Base-by-base conservation (phyloP, 2,888 invertebrate genomes). In the Stomorhina lunata region DNA sequence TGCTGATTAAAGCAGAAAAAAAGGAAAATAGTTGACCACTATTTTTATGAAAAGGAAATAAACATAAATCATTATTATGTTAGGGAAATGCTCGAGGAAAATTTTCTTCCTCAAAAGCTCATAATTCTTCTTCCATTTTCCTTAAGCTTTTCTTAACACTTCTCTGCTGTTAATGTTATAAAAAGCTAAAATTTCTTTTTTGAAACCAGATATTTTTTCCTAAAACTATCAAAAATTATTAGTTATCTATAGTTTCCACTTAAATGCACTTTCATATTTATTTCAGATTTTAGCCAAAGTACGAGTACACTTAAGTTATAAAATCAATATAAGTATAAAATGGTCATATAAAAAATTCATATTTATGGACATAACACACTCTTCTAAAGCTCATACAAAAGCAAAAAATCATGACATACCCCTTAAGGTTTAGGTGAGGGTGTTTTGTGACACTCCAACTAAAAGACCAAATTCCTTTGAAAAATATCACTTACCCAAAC, bases 161-260 rank as follows among this genome's bases (percentile, higher is more conserved):
- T n/a, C n/a, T n/a, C n/a, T n/a, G n/a, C n/a, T n/a, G n/a, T n/a
- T n/a, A n/a, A n/a, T n/a, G n/a, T n/a, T n/a, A n/a, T n/a, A n/a
- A n/a, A n/a, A n/a, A n/a, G n/a, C n/a, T n/a, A n/a, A n/a, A n/a
- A n/a, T n/a, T n/a, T n/a, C n/a, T n/a, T n/a, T n/a, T n/a, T n/a
- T n/a, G n/a, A n/a, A n/a, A n/a, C n/a, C n/a, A n/a, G n/a, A n/a
- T n/a, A n/a, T n/a, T n/a, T n/a, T n/a, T n/a, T 20, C 29, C 5
- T 3, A n/a, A 55, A 55, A 65, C 63, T 55, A 75, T 55, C 43
- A 75, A 79, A 73, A 66, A 66, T 66, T 77, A 72, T 71, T 57
- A 81, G 57, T 71, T 79, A 82, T 82, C 82, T 79, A 79, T 79
- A 79, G 75, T 82, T 82, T 79, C 65, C 79, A 82, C 79, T 79